Conservation (phyloP, 2,888 invertebrate species). For the Nomada ferruginata region DNA sequence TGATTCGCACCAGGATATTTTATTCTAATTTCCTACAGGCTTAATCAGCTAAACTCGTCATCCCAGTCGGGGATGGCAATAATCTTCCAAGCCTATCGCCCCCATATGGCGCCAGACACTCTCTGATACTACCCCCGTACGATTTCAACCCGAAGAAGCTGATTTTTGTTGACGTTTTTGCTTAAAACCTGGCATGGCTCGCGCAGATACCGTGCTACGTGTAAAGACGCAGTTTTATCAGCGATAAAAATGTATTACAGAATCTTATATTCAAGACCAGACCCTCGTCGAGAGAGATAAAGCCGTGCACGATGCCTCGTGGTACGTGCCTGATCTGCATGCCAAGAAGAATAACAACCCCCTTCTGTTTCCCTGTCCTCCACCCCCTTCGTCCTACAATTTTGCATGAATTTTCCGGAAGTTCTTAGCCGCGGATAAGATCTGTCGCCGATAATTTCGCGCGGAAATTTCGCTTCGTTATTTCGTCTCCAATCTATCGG, state of each 20-base stretch:
- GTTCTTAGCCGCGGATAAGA: constrained; percentile 20
- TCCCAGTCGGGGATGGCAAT: background rate
- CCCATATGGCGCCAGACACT: too few relatives aligned
- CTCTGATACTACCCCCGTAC: background rate
- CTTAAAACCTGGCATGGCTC: constrained; percentile 47
- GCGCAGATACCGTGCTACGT: constrained; percentile 48
- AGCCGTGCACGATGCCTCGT: constrained; percentile 69
- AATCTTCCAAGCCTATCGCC: background rate
- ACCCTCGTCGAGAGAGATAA: constrained; percentile 69
- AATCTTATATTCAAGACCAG: constrained; percentile 75
- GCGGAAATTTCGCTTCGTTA: constrained; percentile 3
- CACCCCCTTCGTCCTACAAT: background rate
- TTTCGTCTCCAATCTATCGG: background rate
- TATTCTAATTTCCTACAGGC: too few relatives aligned
- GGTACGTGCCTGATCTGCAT: constrained; percentile 75
- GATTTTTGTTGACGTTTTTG: constrained; percentile 48
- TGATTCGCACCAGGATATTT: too few relatives aligned
- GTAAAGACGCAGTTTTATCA: constrained; percentile 64
- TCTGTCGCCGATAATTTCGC: constrained; percentile 36
- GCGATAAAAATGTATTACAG: constrained; percentile 76
- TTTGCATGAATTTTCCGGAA: background rate
- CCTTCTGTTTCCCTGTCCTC: background rate
- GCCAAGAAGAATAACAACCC: constrained; percentile 61
- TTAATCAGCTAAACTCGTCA: background rate
- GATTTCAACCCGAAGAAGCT: background rate